Evolutionary conservation across 1,140 invertebrate species (phyloP).

Genomic region (Tetramorium simillimum): DNA sequence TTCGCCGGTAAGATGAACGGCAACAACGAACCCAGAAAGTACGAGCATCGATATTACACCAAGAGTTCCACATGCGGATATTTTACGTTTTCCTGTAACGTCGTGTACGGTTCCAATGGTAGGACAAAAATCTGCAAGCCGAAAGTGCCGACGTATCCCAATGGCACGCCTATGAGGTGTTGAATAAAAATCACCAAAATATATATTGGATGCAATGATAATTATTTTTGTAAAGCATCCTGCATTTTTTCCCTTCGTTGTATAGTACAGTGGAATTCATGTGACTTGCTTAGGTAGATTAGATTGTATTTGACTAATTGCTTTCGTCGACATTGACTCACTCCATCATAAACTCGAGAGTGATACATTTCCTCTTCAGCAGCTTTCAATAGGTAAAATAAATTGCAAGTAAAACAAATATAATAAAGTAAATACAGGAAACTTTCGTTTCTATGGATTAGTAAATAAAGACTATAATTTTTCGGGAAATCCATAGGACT

Average conservation of each 20-base stretch:
- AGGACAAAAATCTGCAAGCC: constrained; percentile 93
- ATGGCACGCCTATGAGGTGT: constrained; percentile 86
- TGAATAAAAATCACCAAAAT: constrained; percentile 61
- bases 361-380: not conserved
- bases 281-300: not conserved
- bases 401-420: constrained; percentile 6
- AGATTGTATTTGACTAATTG: constrained; percentile 30
- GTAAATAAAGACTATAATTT: not conserved
- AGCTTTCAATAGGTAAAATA: not conserved
- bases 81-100: constrained; percentile 93
- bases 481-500: not conserved
- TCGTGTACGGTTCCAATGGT: constrained; percentile 91
- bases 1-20: constrained; percentile 90
- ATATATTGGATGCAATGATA: not conserved
- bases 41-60: constrained; percentile 90
- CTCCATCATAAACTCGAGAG: constrained; percentile 20
- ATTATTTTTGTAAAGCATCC: constrained; percentile 33
- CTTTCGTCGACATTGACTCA: not conserved
- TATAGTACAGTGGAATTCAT: constrained; percentile 1
- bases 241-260: not conserved
- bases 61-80: constrained; percentile 94
- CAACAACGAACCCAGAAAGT: constrained; percentile 84
- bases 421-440: not conserved
- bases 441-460: not conserved
- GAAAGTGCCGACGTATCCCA: constrained; percentile 87